A percentile compares a stretch with the other conserved stretches of the same genome.
phyloP scores from a whole-genome alignment of 2,113 vertebrate species.

The Platichthys stellatus region DNA sequence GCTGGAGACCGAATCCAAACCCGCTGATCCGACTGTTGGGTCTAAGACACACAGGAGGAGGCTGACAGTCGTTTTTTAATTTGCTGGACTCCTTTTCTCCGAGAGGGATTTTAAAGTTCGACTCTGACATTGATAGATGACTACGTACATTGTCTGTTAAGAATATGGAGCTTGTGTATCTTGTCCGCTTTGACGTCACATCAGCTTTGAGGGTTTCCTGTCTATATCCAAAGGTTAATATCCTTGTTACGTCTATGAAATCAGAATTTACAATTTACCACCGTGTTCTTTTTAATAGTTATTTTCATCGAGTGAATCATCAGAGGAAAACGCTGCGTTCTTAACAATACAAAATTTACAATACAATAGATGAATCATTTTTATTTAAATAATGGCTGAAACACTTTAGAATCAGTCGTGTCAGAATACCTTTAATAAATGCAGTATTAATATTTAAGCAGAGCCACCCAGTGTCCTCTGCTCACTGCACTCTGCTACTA shows the following conservation, averaged over 20 bases:
- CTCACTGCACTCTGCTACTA: too few relatives aligned
- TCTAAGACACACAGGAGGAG: slow-evolving; percentile 9
- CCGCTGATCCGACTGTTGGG: neutral
- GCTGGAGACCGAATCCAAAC: slow-evolving; percentile 39
- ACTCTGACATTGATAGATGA: neutral
- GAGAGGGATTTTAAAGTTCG: neutral
- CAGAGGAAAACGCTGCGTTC: too few relatives aligned
- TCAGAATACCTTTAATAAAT: too few relatives aligned
- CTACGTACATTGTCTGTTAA: neutral
- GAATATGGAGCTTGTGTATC: neutral
- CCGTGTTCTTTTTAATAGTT: too few relatives aligned
- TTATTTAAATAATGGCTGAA: neutral
- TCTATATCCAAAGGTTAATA: too few relatives aligned
- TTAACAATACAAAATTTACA: too few relatives aligned
- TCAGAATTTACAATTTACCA: too few relatives aligned
- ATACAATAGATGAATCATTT: too few relatives aligned
- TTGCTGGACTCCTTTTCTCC: neutral
- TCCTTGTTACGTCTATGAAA: too few relatives aligned
- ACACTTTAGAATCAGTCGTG: neutral
- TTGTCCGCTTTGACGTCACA: neutral
- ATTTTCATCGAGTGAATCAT: too few relatives aligned
- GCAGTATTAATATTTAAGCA: too few relatives aligned
- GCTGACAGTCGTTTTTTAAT: slow-evolving; percentile 21
- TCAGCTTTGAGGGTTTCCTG: neutral
- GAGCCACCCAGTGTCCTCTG: too few relatives aligned